Percentiles rank a stretch among this genome's conserved stretches.
These are phyloP conservation scores for Pangasius sanitwongsei DNA, from an alignment of 2,797 vertebrate genomes.

Conservation along the genomic window DNA sequence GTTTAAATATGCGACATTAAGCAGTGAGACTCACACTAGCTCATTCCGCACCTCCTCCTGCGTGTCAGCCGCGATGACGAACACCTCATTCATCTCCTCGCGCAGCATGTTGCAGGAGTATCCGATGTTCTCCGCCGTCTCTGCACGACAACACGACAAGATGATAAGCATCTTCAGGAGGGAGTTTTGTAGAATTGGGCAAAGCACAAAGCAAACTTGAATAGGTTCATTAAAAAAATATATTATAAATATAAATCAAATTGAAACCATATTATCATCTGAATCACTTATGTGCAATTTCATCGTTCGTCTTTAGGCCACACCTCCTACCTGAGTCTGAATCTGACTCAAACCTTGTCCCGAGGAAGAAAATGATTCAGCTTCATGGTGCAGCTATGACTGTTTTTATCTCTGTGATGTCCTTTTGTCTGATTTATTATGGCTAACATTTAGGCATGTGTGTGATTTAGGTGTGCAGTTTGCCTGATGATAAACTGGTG, in stretches of 20 bases:
- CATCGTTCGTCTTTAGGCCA: background rate
- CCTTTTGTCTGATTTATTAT: background rate
- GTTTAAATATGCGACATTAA: background rate
- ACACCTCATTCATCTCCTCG: slow-evolving; percentile 88
- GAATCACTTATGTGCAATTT: background rate
- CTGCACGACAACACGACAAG: slow-evolving; percentile 64
- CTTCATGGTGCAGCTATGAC: background rate
- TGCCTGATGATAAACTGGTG: background rate
- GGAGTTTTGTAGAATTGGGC: background rate
- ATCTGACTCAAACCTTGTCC: background rate
- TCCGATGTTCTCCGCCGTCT: slow-evolving; percentile 92
- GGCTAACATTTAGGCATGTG: background rate
- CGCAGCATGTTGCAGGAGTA: slow-evolving; percentile 92
- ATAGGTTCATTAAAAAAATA: background rate
- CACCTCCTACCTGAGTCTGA: background rate
- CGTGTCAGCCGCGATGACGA: slow-evolving; percentile 78
- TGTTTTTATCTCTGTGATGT: background rate
- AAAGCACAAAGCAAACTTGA: background rate
- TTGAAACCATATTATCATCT: background rate
- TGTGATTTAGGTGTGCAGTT: background rate
- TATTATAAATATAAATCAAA: background rate
- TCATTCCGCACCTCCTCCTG: slow-evolving; percentile 77
- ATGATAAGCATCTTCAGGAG: background rate
- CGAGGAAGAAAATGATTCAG: background rate
- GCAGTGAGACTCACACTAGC: slow-evolving; percentile 78